A percentile compares a stretch with the other conserved stretches of the same genome.
Conservation (phyloP, 2,113 vertebrate genomes). For the Colossoma macropomum region DNA sequence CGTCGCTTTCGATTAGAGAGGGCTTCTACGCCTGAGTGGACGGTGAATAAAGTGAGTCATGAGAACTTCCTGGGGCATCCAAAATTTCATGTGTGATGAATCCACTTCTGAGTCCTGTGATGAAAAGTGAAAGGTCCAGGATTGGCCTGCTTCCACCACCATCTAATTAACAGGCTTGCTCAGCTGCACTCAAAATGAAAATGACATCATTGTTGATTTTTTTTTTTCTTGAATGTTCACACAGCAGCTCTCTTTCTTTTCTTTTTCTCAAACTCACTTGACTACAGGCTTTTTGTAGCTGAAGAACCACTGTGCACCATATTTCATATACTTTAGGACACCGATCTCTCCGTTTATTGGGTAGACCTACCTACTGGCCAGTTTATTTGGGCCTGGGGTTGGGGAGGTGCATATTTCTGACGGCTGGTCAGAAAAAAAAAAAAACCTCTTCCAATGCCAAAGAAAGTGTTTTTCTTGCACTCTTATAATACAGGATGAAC, state of each 20-base stretch:
- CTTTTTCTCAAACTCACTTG: slow-evolving; percentile 2
- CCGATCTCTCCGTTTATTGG: too few relatives aligned
- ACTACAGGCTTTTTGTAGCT: neutral
- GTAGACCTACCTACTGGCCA: too few relatives aligned
- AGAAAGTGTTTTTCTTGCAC: too few relatives aligned
- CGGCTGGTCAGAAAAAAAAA: too few relatives aligned
- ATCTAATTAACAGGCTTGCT: slow-evolving; percentile 5
- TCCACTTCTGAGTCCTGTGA: neutral
- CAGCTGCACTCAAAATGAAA: slow-evolving; percentile 9
- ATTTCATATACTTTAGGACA: neutral
- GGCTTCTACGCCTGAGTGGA: neutral
- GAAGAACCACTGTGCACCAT: neutral
- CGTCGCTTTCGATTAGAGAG: slow-evolving; percentile 11
- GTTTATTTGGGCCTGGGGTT: too few relatives aligned
- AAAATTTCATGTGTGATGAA: neutral
- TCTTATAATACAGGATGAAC: too few relatives aligned
- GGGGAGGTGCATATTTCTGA: too few relatives aligned
- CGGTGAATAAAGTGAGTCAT: slow-evolving; percentile 12
- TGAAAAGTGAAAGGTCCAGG: slow-evolving; percentile 9
- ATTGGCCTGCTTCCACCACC: neutral
- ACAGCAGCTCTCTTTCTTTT: slow-evolving; percentile 10
- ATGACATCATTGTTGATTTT: slow-evolving; percentile 17
- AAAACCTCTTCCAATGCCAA: too few relatives aligned
- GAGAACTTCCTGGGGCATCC: neutral
- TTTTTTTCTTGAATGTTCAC: neutral